Base-by-base conservation (phyloP, 2,797 vertebrate genomes). In the Falco berigora region DNA sequence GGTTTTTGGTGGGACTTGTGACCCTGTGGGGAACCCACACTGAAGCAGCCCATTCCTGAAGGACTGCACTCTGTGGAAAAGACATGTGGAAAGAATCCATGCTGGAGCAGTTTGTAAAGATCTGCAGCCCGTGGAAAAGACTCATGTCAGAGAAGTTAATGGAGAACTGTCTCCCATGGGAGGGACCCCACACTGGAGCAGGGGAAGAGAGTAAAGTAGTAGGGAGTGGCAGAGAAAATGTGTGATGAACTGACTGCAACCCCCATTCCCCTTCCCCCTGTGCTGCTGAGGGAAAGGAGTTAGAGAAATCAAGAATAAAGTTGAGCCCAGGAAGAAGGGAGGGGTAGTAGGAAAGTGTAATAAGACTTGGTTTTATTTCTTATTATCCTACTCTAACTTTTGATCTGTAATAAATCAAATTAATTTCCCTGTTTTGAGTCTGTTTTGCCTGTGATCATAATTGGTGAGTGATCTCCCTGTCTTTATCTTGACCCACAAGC, bases 21-120 rank as follows among this genome's bases (percentile, higher is more conserved):
- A 68, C 9, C 5, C 13, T 12, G 2, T 10, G 14, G 20, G 3
- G 10, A 5, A 47, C 44, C 8, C 12, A 63, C 1, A 3, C 6
- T 67, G 71, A 44, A 85, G 30, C 30, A 71, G 7, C 22, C 28
- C 46, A 9, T 21, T 73, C 59, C 42, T 76, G 20, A 67, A 46
- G 61, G 14, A 62, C 2, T 6, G 5, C 11, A 16, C 4, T 6
- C 10, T 2, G 2, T 25, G 25, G 27, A 36, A 73, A 6, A 12
- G 13, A 67, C 11, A 8, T 46, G 44, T 46, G 44, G 32, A 24
- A 67, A 25, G n/a, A n/a, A 34, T n/a, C 10, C n/a, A 23, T 18
- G 44, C 44, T 44, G 44, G 18, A 44, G 44, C 6, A 44, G 44
- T 44, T 44, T 44, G 44, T 44, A 17, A 44, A 44, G 44, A 44